These are phyloP conservation scores for Caranx melampygus DNA, from an alignment of 2,113 vertebrate genomes.

Conservation along the genomic window DNA sequence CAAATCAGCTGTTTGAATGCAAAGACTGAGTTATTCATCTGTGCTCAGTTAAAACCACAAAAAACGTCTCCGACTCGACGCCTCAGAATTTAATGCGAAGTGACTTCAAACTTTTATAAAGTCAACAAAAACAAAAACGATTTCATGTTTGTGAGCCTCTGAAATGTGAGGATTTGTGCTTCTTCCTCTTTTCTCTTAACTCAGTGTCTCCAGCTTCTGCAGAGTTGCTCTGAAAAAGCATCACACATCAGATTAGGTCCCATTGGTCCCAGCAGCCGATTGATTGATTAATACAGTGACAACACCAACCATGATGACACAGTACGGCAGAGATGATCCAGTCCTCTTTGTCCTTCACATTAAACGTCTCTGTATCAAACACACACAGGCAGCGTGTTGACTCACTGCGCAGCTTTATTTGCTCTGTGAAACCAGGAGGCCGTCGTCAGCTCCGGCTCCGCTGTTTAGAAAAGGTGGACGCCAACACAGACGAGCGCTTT, in stretches of 20 bases:
- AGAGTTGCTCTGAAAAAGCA: too few species aligned
- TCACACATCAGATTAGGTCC: too few species aligned
- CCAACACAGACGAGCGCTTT: neutral
- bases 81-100: neutral
- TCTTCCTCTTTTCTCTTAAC: neutral
- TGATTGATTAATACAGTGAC: too few species aligned
- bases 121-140: too few species aligned
- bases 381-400: neutral
- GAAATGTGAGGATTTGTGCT: neutral
- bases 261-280: too few species aligned
- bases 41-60: neutral
- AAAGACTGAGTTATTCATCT: neutral
- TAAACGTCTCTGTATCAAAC: neutral
- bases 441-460: slow-evolving; percentile 11
- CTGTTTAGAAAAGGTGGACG: slow-evolving; percentile 50
- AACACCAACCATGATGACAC: neutral
- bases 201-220: too few species aligned
- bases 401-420: slow-evolving; percentile 26
- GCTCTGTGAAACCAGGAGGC: slow-evolving; percentile 23
- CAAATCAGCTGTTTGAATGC: neutral
- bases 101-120: neutral
- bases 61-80: neutral
- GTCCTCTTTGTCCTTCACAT: neutral
- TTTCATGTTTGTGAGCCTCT: too few species aligned
- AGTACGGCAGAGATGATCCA: neutral